Evolutionary conservation across 2,113 vertebrate species (phyloP).

Genomic region (Kryptolebias marmoratus): DNA sequence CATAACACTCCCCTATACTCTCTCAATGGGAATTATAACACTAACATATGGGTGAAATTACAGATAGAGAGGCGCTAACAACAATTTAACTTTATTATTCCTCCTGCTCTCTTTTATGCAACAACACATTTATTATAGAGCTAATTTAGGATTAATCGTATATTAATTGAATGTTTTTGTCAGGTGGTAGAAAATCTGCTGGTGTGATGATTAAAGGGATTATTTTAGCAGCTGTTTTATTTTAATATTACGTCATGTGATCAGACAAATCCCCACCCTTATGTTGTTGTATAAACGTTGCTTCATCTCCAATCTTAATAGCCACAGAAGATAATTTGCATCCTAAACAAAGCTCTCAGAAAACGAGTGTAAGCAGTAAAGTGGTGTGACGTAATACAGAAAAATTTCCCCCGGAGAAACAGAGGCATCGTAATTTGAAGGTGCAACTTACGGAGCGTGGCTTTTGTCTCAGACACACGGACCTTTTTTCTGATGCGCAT

Average conservation of each 20-base stretch:
- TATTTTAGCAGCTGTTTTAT: not conserved
- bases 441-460: not conserved
- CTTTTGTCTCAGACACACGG: not conserved
- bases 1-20: not conserved
- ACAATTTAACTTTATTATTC: not conserved
- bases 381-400: too few relatives aligned
- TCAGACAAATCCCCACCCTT: conserved; percentile 15
- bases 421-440: not conserved
- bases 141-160: not conserved
- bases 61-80: not conserved
- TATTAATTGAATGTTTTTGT: not conserved
- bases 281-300: too few relatives aligned
- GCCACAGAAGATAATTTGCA: not conserved
- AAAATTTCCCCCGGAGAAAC: not conserved
- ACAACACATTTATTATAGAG: not conserved
- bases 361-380: not conserved
- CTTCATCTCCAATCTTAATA: not conserved
- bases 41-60: not conserved
- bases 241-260: too few relatives aligned
- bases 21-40: not conserved
- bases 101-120: not conserved
- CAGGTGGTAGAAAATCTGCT: not conserved
- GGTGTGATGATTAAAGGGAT: not conserved
- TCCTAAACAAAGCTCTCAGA: not conserved
- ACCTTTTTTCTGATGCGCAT: not conserved